A percentile compares a stretch with the other conserved stretches of the same genome.
Evolutionary conservation across 2,888 invertebrate species (phyloP).

Genomic region (Philereme vetulata): DNA sequence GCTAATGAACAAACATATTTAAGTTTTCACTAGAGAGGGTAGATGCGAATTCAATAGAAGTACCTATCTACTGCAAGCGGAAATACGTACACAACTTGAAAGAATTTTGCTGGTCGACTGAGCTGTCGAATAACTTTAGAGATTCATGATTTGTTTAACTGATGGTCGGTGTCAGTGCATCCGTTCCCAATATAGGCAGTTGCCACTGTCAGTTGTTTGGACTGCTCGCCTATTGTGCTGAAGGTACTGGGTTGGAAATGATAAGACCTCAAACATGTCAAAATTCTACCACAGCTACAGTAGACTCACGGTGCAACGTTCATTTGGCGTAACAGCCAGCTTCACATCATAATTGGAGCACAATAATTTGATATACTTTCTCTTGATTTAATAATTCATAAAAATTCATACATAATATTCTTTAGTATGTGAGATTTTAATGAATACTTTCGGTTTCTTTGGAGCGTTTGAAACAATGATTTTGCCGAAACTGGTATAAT

Average conservation of each 20-base stretch:
- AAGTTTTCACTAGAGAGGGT: not conserved
- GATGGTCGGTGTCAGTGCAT: conserved; percentile 25
- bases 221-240: conserved; percentile 26
- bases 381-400: conserved; percentile 66
- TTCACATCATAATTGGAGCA: conserved; percentile 73
- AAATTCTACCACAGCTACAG: conserved; percentile 41
- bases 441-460: conserved; percentile 69
- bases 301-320: conserved; percentile 36
- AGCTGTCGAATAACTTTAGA: conserved; percentile 14
- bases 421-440: conserved; percentile 51
- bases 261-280: conserved; percentile 35
- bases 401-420: conserved; percentile 57
- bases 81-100: not conserved
- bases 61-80: not conserved
- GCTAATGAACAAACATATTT: not conserved
- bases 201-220: conserved; percentile 13
- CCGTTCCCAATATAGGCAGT: conserved; percentile 16
- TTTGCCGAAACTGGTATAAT: conserved; percentile 22
- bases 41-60: not conserved
- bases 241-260: conserved; percentile 33
- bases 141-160: conserved; percentile 26
- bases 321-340: conserved; percentile 60
- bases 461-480: conserved; percentile 51
- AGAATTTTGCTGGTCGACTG: conserved; percentile 10
- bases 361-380: conserved; percentile 77